Evolutionary conservation across 1,140 invertebrate genomes (phyloP), one percentile per base, ranked within the genome.

Genomic region (Drosophila bocki): DNA sequence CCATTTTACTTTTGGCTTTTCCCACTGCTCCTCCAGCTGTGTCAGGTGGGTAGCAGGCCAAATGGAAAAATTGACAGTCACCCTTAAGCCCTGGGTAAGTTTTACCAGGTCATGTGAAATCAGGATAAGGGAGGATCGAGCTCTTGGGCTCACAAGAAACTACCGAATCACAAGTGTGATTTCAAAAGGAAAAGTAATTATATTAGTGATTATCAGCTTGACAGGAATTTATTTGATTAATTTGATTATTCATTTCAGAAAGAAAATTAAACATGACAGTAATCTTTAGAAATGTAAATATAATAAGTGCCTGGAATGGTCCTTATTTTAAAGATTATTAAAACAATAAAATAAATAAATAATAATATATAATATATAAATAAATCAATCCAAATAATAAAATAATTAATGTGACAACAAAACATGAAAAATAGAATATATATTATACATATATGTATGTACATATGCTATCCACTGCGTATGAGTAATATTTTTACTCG

Each of bases 1-100:
- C 39, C 48, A 70, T 68, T 70, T 70, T 22, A 44, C 67, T 54
- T 45, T 37, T 51, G 48, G 22, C 48, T 12, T n/a, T 22, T 32
- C 8, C 9, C 47, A n/a, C 7, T n/a, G 44, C 35, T 53, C 29
- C 47, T 65, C 62, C 37, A 33, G 29, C 22, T 7, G 17, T 13
- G 15, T 17, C 32, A 17, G 44, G 29, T 22, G 12, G 45, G 7
- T 42, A 62, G 35, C 15, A 33, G 35, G 64, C 39, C 64, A 41
- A 22, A 33, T 22, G 41, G 39, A 32, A 37, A 41, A 69, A 19
- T 35, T 50, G 61, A 33, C 45, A 35, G 15, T 42, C n/a, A 33
- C 42, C 17, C 33, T 13, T 26, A 67, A 11, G 19, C 8, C 8
- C 32, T 7, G 12, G 12, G 19, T 22, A 13, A 60, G 17, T 32